These are phyloP conservation scores for Stomatorhinus walkeri DNA, from an alignment of 2,797 vertebrate species.

Conservation along the genomic window DNA sequence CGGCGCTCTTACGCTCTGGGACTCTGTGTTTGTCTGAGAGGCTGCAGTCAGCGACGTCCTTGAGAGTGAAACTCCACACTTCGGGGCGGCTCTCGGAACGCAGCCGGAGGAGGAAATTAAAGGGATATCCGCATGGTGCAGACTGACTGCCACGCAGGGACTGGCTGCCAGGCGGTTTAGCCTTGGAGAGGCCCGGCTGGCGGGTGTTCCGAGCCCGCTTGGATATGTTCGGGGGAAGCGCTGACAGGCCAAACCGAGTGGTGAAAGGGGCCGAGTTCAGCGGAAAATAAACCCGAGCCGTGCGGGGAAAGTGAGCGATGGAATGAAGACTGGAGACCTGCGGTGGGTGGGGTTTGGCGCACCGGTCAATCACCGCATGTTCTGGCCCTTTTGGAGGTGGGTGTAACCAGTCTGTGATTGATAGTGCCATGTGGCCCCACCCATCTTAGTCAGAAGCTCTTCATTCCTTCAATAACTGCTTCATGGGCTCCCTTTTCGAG, in stretches of 20 bases:
- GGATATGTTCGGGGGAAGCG: not conserved
- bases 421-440: not conserved
- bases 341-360: not conserved
- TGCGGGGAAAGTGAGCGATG: not conserved
- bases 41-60: not conserved
- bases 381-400: not conserved
- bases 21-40: not conserved
- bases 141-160: not conserved
- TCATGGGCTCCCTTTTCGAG: not conserved
- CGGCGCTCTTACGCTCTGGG: not conserved
- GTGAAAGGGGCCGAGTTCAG: not conserved
- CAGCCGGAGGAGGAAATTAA: not conserved
- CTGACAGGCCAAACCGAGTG: not conserved
- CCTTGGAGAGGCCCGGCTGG: not conserved
- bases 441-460: not conserved
- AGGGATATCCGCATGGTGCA: not conserved
- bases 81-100: not conserved
- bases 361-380: not conserved
- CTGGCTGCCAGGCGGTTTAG: not conserved
- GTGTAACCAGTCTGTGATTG: not conserved
- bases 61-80: not conserved
- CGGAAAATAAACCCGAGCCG: not conserved
- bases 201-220: not conserved
- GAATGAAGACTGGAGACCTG: not conserved
- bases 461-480: not conserved